A percentile compares a stretch with the other conserved stretches of the same genome.
These are phyloP conservation scores for Agrochola litura DNA, from an alignment of 2,888 invertebrate species.

Conservation along the genomic window DNA sequence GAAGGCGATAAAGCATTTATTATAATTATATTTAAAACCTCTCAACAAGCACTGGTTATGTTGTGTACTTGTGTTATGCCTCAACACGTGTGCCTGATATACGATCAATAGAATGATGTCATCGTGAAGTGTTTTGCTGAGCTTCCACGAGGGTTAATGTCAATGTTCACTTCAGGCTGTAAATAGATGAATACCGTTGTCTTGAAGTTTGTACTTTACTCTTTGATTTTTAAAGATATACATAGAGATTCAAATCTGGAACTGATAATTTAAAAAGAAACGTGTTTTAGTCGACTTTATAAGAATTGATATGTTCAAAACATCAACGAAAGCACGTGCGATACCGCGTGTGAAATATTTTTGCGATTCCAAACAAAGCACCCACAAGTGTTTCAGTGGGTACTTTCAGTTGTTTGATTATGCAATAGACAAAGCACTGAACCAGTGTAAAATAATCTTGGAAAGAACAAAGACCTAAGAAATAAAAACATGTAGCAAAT, in stretches of 20 bases:
- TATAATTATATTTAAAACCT: conserved; percentile 62
- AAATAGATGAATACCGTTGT: conserved; percentile 26
- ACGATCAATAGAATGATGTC: conserved; percentile 63
- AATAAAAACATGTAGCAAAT: not conserved
- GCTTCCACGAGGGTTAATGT: conserved; percentile 38
- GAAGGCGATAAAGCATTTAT: conserved; percentile 62
- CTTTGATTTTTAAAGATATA: not conserved
- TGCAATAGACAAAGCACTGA: conserved; percentile 4
- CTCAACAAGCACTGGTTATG: conserved; percentile 27
- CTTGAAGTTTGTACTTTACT: conserved; percentile 6
- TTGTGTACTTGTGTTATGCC: conserved; percentile 12
- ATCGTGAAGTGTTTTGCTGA: conserved; percentile 48
- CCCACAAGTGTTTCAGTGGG: not conserved
- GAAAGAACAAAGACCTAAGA: not conserved
- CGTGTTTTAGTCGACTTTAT: not conserved
- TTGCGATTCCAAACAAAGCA: conserved; percentile 24
- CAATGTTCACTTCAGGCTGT: conserved; percentile 33
- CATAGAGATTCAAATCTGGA: conserved; percentile 27
- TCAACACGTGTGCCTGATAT: conserved; percentile 46
- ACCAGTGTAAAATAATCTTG: not conserved
- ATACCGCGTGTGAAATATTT: conserved; percentile 27
- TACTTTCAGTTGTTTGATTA: conserved; percentile 4
- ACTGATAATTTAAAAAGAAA: not conserved
- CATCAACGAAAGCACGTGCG: conserved; percentile 44
- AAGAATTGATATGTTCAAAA: conserved; percentile 12